These are phyloP conservation scores for Drosophila serrata DNA, from an alignment of 1,140 invertebrate species.

Conservation along the genomic window DNA sequence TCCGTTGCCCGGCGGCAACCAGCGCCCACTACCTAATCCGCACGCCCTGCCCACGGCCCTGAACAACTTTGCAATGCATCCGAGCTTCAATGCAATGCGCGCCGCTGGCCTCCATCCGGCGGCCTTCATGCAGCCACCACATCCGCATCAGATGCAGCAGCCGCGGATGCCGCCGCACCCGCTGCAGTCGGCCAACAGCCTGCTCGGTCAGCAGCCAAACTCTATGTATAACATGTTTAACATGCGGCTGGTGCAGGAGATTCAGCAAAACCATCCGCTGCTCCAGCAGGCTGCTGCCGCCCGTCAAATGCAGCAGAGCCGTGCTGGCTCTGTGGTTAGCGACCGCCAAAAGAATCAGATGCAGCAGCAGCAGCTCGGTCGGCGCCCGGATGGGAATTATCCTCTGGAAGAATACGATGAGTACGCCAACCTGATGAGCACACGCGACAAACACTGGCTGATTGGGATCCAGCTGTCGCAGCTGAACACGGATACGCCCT, in stretches of 20 bases:
- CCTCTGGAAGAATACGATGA: constrained; percentile 88
- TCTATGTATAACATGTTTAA: constrained; percentile 84
- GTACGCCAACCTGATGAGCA: constrained; percentile 96
- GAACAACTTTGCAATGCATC: constrained; percentile 85
- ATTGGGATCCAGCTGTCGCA: constrained; percentile 96
- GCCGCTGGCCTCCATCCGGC: constrained; percentile 81
- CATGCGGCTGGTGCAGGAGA: constrained; percentile 86
- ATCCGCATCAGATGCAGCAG: constrained; percentile 58
- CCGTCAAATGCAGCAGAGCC: constrained; percentile 66
- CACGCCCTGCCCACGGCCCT: constrained; percentile 81
- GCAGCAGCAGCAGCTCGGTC: constrained; percentile 47
- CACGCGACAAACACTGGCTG: constrained; percentile 96
- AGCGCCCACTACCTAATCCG: constrained; percentile 83
- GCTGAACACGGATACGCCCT: constrained; percentile 93
- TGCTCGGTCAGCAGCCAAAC: constrained; percentile 73
- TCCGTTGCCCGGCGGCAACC: constrained; percentile 51
- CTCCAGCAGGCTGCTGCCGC: constrained; percentile 75
- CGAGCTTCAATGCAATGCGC: constrained; percentile 84
- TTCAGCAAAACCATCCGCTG: constrained; percentile 88
- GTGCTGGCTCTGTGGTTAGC: constrained; percentile 27
- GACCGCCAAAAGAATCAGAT: constrained; percentile 55
- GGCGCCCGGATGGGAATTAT: constrained; percentile 71
- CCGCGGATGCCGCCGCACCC: constrained; percentile 68
- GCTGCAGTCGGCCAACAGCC: constrained; percentile 45
- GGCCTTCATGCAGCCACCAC: constrained; percentile 84